These are phyloP conservation scores for Lagenorhynchus albirostris DNA, from an alignment of 2,113 vertebrate species.

Conservation along the genomic window DNA sequence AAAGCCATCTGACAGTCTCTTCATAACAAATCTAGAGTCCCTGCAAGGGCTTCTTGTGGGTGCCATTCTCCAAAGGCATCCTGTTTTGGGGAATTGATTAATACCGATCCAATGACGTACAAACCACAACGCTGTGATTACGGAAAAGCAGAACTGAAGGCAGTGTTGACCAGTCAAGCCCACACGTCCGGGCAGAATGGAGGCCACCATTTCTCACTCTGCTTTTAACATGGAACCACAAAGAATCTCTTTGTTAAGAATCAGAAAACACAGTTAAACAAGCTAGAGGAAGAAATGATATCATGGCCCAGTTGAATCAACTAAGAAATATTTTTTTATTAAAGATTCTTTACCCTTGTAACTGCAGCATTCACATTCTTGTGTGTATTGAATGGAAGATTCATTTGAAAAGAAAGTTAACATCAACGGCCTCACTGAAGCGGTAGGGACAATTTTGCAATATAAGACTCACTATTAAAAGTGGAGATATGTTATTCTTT, in stretches of 20 bases:
- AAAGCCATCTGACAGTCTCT: not conserved
- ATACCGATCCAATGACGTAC: not conserved
- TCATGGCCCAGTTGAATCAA: constrained; percentile 54
- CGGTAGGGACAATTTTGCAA: not conserved
- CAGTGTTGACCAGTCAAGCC: not conserved
- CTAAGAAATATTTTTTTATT: constrained; percentile 57
- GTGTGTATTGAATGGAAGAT: not conserved
- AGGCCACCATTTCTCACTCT: constrained; percentile 16
- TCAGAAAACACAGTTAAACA: constrained; percentile 5
- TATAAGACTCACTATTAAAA: not conserved
- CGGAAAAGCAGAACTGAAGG: constrained; percentile 26
- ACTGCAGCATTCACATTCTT: not conserved
- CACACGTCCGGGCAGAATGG: not conserved
- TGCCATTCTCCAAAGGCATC: not conserved
- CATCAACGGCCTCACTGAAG: not conserved
- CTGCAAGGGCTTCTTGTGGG: not conserved
- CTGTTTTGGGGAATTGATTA: constrained; percentile 5
- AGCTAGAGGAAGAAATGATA: constrained; percentile 66
- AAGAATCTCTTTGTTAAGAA: constrained; percentile 65
- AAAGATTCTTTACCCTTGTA: constrained; percentile 43
- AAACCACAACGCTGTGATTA: not conserved
- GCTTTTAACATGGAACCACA: constrained; percentile 44
- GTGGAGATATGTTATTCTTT: not conserved
- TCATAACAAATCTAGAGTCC: not conserved
- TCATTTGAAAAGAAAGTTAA: constrained; percentile 33